These are phyloP conservation scores for Pipra filicauda DNA, from an alignment of 2,113 vertebrate genomes.

Conservation along the genomic window DNA sequence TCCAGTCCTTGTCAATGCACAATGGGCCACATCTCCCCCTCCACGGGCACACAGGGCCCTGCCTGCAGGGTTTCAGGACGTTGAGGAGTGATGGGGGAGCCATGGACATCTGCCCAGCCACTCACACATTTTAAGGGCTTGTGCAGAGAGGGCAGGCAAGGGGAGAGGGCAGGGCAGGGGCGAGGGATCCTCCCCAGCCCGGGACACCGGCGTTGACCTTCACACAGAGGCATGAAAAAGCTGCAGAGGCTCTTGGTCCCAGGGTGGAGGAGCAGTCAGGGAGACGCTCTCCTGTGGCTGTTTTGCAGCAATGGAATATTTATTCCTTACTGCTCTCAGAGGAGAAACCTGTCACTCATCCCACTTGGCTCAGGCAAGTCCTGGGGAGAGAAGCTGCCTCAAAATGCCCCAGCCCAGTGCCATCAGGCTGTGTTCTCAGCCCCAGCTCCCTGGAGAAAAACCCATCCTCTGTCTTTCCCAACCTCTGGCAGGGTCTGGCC, in stretches of 20 bases:
- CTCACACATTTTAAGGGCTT: fast-evolving
- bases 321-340: background rate
- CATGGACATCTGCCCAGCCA: background rate
- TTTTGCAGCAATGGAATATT: background rate
- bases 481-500: background rate
- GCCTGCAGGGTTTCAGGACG: fast-evolving
- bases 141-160: background rate
- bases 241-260: background rate
- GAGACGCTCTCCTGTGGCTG: background rate
- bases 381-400: background rate
- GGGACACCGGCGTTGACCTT: background rate
- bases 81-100: background rate
- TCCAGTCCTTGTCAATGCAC: constrained; percentile 27
- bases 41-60: background rate
- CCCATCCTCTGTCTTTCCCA: background rate
- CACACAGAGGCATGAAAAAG: background rate
- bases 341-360: background rate
- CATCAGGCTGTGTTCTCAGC: background rate
- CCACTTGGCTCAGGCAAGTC: background rate
- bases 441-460: background rate
- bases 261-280: background rate
- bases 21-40: background rate
- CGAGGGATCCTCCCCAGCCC: fast-evolving
- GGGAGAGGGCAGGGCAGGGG: background rate
- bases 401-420: background rate